Evolutionary conservation across 2,113 vertebrate genomes (phyloP), one percentile per base, ranked within the genome.

Genomic region (Oreochromis spilurus): DNA sequence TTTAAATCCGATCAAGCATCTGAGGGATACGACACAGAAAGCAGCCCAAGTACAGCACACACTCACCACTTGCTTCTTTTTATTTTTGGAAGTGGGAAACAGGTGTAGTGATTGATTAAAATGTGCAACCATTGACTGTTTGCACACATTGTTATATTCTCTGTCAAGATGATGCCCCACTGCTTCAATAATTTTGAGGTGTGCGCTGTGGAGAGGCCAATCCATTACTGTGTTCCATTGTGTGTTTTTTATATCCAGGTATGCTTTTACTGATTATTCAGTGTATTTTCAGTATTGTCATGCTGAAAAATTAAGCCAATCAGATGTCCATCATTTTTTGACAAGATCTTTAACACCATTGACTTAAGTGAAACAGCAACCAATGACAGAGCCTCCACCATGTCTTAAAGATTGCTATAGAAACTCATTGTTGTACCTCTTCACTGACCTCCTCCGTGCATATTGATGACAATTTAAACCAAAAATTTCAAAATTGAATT

Each of bases 281-380:
- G 65, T 45, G 13, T 4, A 16, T 45, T 72, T 72, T 40, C 36
- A 62, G 58, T 62, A 40, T 21, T 5, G 36, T 67, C 7, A 67
- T 72, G 21, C 65, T 50, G 48, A 50, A 17, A 48, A 48, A 6
- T 16, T 7, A 7, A 7, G 48, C 17, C 16, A 52, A 52, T 8
- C 17, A 52, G 50, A 52, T 4, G 16, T 17, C 6, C 3, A 50
- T 50, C 6, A 16, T 17, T 16, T 72, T 72, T 72, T 45, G 67
- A 72, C 0, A 0, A n/a, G 10, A 21, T 45, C 14, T 72, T 72
- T 45, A 45, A 45, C 9, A 72, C 67, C n/a, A 16, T 0, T 45
- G 13, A 9, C 21, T 26, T 9, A 45, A 72, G 21, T 72, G 21
- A 13, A 70, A 26, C 5, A 9, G 38, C 13, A 45, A 72, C 13